Base-by-base conservation (phyloP, 1,140 invertebrate genomes). In the Drosophila trapezifrons region DNA sequence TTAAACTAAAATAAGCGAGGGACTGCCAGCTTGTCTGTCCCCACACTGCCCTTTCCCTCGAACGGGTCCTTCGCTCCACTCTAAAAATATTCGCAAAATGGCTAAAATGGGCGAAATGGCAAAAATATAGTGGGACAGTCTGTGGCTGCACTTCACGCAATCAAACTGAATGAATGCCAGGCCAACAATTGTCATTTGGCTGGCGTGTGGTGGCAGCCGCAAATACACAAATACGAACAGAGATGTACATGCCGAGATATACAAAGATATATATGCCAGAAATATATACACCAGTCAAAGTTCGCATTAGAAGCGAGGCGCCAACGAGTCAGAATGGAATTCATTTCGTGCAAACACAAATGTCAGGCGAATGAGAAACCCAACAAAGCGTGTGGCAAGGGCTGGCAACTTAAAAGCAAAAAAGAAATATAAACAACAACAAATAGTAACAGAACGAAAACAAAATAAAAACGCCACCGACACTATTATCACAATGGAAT, bases 1-100 rank as follows among this genome's bases (percentile, higher is more conserved):
- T 86, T 86, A 79, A 72, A 82, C 83, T 62, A 60, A 86, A 86
- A 86, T 72, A 78, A 82, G 55, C 70, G 66, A 78, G 56, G 46
- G 45, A 56, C 43, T 37, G 80, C 22, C 45, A 13, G 35, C 9
- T 9, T 17, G 35, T 40, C 35, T 49, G 43, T 42, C 35, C 29
- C 62, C 42, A 7, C n/a, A 25, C 43, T 22, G 9, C 20, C 67
- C 43, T 12, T 40, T 40, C 40, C 42, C 20, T 55, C 10, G 20
- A 37, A 45, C 17, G 18, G 7, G 62, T 42, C 56, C 56, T 18
- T 76, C 59, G 35, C 51, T 42, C 52, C 22, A 75, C 59, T 42
- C 65, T 75, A 75, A 78, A 86, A 78, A 74, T 67, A 81, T 86
- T 62, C 67, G 45, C 51, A 59, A 80, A 78, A 60, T 80, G 56